These are phyloP conservation scores for Nomada hirtipes DNA, from an alignment of 2,888 invertebrate genomes.

Conservation along the genomic window DNA sequence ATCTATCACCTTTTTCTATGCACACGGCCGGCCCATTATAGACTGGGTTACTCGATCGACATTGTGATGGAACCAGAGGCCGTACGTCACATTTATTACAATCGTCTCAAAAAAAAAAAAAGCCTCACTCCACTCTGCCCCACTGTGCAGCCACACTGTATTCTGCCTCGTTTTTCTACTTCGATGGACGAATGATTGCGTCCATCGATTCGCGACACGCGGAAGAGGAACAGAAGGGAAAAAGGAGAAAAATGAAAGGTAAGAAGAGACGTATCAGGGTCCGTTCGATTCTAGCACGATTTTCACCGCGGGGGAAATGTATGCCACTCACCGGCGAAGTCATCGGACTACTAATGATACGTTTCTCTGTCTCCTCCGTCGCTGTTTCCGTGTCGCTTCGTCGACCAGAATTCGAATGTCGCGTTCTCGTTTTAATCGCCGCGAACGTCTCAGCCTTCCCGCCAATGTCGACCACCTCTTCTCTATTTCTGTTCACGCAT, in stretches of 20 bases:
- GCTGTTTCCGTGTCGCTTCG: slow-evolving; percentile 32
- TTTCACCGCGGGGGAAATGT: slow-evolving; percentile 59
- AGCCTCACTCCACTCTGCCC: background rate
- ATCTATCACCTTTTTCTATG: slow-evolving; percentile 30
- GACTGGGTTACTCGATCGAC: slow-evolving; percentile 51
- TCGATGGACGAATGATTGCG: slow-evolving; percentile 20
- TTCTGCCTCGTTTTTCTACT: background rate
- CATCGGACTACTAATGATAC: slow-evolving; percentile 70
- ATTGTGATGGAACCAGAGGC: slow-evolving; percentile 30
- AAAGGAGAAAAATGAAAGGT: background rate
- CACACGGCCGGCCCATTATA: slow-evolving; percentile 24
- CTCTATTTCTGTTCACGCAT: too few relatives aligned
- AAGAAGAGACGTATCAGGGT: slow-evolving; percentile 22
- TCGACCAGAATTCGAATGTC: slow-evolving; percentile 61
- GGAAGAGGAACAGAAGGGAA: slow-evolving; percentile 5
- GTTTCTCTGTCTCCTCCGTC: slow-evolving; percentile 30
- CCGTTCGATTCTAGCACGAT: slow-evolving; percentile 52
- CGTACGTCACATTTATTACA: slow-evolving; percentile 24
- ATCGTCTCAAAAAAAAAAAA: slow-evolving; percentile 9
- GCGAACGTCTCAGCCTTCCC: slow-evolving; percentile 35
- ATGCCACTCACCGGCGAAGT: slow-evolving; percentile 67
- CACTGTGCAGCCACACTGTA: background rate
- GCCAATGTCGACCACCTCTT: slow-evolving; percentile 6
- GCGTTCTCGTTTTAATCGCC: slow-evolving; percentile 70
- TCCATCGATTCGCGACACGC: slow-evolving; percentile 33